Percentiles rank a stretch among this genome's conserved stretches.
Evolutionary conservation across 2,797 vertebrate species (phyloP).

Genomic region (Anomalospiza imberbis): DNA sequence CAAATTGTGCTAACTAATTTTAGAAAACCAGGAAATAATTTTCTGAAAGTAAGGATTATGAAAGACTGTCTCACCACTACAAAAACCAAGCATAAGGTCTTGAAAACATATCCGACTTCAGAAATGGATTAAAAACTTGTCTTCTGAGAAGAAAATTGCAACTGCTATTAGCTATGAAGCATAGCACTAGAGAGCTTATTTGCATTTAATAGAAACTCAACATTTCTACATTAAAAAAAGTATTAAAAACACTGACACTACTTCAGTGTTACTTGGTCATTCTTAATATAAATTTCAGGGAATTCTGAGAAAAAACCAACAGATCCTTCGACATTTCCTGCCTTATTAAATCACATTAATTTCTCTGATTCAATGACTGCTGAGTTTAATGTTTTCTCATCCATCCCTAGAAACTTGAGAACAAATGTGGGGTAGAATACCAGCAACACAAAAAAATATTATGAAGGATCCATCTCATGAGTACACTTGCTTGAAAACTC

Average conservation of each 20-base stretch:
- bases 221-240: background rate
- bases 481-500: background rate
- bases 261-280: background rate
- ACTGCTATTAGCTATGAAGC: background rate
- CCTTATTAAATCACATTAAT: background rate
- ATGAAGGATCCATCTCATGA: fast-evolving
- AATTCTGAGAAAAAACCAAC: background rate
- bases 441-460: background rate
- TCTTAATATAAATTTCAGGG: background rate
- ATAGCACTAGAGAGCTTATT: background rate
- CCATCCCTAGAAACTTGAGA: background rate
- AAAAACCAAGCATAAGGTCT: background rate
- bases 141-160: background rate
- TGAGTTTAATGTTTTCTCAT: background rate
- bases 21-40: background rate
- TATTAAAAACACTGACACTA: background rate
- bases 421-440: background rate
- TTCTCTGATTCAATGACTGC: background rate
- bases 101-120: background rate
- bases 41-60: background rate
- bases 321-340: background rate
- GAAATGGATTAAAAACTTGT: background rate
- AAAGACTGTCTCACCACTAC: background rate
- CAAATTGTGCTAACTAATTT: background rate
- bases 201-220: background rate